These are phyloP conservation scores for Setipinna tenuifilis DNA, from an alignment of 2,797 vertebrate genomes.

Conservation along the genomic window DNA sequence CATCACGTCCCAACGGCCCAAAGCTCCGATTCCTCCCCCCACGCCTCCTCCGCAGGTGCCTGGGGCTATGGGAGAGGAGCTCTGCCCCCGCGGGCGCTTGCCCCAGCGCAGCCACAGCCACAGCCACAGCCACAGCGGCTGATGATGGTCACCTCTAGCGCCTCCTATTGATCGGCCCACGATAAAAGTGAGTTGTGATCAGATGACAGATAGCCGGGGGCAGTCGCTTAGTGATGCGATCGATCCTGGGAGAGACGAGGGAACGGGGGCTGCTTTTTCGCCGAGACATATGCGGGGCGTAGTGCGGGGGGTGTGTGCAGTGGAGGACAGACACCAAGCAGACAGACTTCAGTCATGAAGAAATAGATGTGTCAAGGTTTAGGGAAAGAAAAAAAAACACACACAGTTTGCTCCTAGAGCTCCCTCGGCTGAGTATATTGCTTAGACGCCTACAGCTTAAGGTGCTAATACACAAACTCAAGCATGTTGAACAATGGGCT, in stretches of 20 bases:
- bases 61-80: neutral
- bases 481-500: constrained; percentile 14
- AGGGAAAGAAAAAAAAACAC: neutral
- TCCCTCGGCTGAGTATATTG: neutral
- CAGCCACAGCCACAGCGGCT: neutral
- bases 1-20: neutral
- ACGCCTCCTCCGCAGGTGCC: neutral
- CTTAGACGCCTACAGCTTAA: neutral
- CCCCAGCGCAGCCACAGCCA: neutral
- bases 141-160: neutral
- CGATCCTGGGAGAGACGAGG: neutral
- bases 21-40: neutral
- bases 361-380: no score
- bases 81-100: neutral
- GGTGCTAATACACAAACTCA: neutral
- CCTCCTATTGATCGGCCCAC: neutral
- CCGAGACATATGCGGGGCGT: neutral
- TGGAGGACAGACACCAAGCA: no score
- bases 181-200: constrained; percentile 11
- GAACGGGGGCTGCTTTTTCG: neutral
- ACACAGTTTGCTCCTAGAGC: neutral
- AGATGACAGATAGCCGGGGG: neutral
- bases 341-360: no score
- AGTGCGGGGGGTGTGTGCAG: neutral
- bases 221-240: neutral